Conservation (phyloP, 2,888 invertebrate genomes). For the Argyresthia albistria region DNA sequence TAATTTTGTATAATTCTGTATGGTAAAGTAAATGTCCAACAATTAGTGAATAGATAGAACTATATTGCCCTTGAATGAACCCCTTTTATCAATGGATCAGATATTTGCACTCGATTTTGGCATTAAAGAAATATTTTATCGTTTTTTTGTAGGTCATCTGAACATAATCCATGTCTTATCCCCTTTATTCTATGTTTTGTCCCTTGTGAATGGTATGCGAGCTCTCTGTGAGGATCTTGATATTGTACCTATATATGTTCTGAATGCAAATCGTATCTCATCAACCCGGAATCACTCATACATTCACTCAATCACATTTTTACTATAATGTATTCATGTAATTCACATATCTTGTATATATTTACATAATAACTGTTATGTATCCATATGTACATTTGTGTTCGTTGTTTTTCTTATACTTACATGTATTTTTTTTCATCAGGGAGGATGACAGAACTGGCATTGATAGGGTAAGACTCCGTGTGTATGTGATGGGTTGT, state of each 20-base stretch:
- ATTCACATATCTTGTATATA: background rate
- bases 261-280: slow-evolving; percentile 46
- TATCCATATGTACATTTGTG: slow-evolving; percentile 12
- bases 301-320: background rate
- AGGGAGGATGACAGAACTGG: slow-evolving; percentile 73
- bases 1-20: slow-evolving; percentile 21
- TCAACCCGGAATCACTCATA: background rate
- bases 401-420: slow-evolving; percentile 15
- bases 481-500: slow-evolving; percentile 57
- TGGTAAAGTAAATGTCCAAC: slow-evolving; percentile 51
- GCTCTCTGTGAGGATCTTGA: too few species aligned
- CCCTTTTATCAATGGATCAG: too few species aligned
- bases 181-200: too few species aligned
- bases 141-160: too few species aligned
- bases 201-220: too few species aligned
- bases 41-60: background rate
- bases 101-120: too few species aligned
- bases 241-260: slow-evolving; percentile 36
- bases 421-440: slow-evolving; percentile 65
- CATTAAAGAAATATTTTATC: too few species aligned
- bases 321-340: background rate
- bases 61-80: background rate
- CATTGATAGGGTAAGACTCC: slow-evolving; percentile 70
- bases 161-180: too few species aligned
- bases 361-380: slow-evolving; percentile 11